Evolutionary conservation across 2,888 invertebrate species (phyloP).

Genomic region (Dicycla oo): DNA sequence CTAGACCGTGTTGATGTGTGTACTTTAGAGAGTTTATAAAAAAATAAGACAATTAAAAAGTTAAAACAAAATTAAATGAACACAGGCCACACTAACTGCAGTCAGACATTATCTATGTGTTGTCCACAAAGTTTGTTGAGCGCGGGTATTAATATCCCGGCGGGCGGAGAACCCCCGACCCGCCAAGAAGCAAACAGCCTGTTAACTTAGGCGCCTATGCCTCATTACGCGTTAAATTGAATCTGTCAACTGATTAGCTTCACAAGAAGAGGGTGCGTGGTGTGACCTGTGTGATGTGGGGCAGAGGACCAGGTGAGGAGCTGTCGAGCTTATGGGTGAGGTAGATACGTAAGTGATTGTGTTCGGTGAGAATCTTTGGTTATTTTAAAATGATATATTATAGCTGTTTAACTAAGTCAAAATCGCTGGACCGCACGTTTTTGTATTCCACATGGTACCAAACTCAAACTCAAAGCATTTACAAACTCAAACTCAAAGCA

Average conservation of each 20-base stretch:
- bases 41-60: neutral
- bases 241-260: slow-evolving; percentile 68
- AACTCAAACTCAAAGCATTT: no score
- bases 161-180: slow-evolving; percentile 71
- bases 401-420: neutral
- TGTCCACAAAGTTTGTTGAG: slow-evolving; percentile 72
- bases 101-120: slow-evolving; percentile 61
- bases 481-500: no score
- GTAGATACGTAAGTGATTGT: neutral
- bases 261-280: slow-evolving; percentile 48
- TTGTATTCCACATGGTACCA: neutral
- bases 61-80: neutral
- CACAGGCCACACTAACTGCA: slow-evolving; percentile 32
- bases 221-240: slow-evolving; percentile 67
- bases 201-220: slow-evolving; percentile 60
- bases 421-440: neutral
- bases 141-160: slow-evolving; percentile 79
- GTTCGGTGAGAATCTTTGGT: neutral
- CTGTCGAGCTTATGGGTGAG: no score
- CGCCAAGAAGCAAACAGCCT: slow-evolving; percentile 66
- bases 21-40: neutral
- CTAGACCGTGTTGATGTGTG: no score
- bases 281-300: slow-evolving; percentile 1
- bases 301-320: no score
- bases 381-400: neutral